These are phyloP conservation scores for Axis porcinus DNA, from an alignment of 2,113 vertebrate species.

Conservation along the genomic window DNA sequence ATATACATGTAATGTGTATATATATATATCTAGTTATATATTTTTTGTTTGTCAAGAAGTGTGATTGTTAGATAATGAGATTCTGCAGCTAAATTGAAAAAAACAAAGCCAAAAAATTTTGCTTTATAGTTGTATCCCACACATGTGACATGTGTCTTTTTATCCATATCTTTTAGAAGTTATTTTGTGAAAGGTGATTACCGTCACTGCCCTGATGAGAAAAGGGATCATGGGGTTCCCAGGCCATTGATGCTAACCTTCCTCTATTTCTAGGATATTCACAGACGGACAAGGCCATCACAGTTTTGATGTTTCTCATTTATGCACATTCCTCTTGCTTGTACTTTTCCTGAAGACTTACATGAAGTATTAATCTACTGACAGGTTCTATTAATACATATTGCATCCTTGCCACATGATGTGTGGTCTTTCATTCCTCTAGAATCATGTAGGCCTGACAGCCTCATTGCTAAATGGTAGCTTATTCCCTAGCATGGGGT, in stretches of 20 bases:
- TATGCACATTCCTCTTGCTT: slow-evolving; percentile 55
- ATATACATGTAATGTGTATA: background rate
- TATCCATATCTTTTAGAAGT: background rate
- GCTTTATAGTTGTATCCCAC: background rate
- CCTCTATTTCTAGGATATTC: slow-evolving; percentile 29
- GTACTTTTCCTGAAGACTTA: background rate
- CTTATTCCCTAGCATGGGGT: background rate
- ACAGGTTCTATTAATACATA: background rate
- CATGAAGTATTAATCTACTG: accelerated
- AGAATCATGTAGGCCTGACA: accelerated
- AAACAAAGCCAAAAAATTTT: background rate
- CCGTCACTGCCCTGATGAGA: background rate
- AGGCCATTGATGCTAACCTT: slow-evolving; percentile 53
- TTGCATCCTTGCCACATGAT: background rate
- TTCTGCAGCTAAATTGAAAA: background rate
- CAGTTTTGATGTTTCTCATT: slow-evolving; percentile 61
- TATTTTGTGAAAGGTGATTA: background rate
- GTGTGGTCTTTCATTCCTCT: background rate
- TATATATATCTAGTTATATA: background rate
- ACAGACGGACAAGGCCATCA: slow-evolving; percentile 40
- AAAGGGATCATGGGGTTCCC: background rate
- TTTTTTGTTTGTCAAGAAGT: background rate
- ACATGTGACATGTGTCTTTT: background rate
- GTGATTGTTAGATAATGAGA: background rate
- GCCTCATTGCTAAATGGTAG: background rate